These are phyloP conservation scores for Phaethornis superciliosus DNA, from an alignment of 2,113 vertebrate species.

Conservation along the genomic window DNA sequence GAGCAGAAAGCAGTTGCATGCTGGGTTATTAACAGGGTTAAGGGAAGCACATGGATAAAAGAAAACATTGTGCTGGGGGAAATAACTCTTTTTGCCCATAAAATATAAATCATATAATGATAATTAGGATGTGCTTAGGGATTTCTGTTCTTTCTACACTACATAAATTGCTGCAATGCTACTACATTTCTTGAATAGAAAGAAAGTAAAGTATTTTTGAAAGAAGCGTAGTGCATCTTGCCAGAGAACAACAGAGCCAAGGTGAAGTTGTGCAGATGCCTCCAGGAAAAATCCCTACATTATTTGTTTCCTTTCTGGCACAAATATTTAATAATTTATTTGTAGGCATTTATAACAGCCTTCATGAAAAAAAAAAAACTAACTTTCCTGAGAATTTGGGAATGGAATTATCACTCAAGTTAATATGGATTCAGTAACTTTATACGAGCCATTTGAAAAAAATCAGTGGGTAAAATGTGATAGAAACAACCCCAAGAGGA, in stretches of 20 bases:
- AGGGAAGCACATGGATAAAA: conserved; percentile 52
- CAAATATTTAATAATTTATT: not conserved
- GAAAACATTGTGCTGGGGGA: conserved; percentile 43
- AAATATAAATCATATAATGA: conserved; percentile 55
- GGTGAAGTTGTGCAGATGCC: not conserved
- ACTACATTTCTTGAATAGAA: not conserved
- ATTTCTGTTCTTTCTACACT: not conserved
- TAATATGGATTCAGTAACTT: not conserved
- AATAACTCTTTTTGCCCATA: conserved; percentile 39
- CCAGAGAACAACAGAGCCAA: not conserved
- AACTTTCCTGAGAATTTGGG: not conserved
- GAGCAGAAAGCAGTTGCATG: conserved; percentile 31
- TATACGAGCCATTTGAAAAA: not conserved
- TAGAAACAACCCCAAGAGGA: not conserved
- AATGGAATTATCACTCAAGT: not conserved
- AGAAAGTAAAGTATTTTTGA: not conserved
- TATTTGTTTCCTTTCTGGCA: not conserved
- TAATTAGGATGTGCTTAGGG: conserved; percentile 48
- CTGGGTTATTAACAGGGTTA: conserved; percentile 59
- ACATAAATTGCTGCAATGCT: not conserved
- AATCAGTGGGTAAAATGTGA: not conserved
- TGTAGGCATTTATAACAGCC: not conserved
- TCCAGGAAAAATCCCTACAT: not conserved
- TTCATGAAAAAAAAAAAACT: not conserved
- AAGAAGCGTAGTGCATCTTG: not conserved